Percentiles rank a stretch among this genome's conserved stretches.
Evolutionary conservation across 2,888 invertebrate genomes (phyloP).

Genomic region (Sinodicranocentrus sp.): DNA sequence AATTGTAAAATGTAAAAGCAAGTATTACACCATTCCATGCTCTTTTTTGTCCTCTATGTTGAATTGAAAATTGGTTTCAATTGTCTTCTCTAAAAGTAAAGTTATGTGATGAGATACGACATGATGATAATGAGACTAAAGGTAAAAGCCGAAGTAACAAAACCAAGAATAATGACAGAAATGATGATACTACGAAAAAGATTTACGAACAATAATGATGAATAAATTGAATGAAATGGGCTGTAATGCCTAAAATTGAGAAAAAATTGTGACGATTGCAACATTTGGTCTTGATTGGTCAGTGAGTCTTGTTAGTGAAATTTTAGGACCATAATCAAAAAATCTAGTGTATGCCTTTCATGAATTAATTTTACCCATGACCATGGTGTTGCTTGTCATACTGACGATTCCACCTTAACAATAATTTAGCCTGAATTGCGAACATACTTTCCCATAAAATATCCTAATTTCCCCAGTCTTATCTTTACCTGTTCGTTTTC

Average conservation of each 20-base stretch:
- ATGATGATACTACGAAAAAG: constrained; percentile 15
- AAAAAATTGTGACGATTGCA: constrained; percentile 25
- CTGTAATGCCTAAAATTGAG: constrained; percentile 25
- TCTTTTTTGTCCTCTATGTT: background rate
- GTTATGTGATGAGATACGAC: background rate
- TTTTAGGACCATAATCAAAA: background rate
- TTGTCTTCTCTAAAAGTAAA: background rate
- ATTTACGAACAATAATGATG: constrained; percentile 28
- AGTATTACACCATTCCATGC: background rate
- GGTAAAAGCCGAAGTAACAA: constrained; percentile 5
- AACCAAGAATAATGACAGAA: background rate
- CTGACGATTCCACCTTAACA: no score
- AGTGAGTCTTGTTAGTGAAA: background rate
- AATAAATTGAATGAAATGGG: constrained; percentile 41
- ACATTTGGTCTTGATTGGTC: constrained; percentile 7
- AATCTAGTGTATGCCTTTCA: no score
- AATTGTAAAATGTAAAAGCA: background rate
- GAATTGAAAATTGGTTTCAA: constrained; percentile 19
- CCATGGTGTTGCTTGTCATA: no score
- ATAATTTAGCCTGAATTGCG: no score
- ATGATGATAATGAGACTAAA: constrained; percentile 3
- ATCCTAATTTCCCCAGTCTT: no score
- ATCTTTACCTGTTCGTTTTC: no score
- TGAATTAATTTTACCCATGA: no score
- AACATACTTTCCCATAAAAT: no score